Evolutionary conservation across 1,140 invertebrate species (phyloP).

Genomic region (Leptonema lineaticorne): DNA sequence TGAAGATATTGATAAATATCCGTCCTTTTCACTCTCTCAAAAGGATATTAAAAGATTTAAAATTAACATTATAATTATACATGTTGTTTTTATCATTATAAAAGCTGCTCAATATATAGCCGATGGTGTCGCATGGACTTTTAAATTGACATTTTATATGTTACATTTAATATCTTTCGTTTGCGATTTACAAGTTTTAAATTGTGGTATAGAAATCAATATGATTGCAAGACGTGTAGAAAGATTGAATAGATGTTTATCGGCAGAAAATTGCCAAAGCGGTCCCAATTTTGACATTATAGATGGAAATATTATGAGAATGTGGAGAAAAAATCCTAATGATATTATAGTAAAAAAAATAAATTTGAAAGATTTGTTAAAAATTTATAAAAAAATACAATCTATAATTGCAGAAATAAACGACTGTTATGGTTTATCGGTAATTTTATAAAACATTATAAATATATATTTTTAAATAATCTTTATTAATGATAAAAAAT

Average conservation of each 20-base stretch:
- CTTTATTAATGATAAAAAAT: too few species aligned
- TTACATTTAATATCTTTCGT: neutral
- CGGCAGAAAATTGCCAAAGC: neutral
- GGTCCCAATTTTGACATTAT: neutral
- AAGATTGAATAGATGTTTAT: constrained; percentile 8
- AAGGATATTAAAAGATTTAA: neutral
- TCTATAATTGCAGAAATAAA: neutral
- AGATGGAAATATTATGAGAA: neutral
- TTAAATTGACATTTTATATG: neutral
- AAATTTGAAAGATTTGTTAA: neutral
- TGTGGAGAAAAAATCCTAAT: neutral
- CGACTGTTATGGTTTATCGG: neutral
- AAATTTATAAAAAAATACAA: neutral
- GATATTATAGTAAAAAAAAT: neutral
- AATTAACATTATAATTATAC: neutral
- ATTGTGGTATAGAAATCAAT: neutral
- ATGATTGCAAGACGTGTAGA: neutral
- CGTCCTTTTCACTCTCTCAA: neutral
- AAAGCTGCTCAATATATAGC: neutral
- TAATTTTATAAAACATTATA: neutral
- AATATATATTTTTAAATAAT: neutral
- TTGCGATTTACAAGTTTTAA: neutral
- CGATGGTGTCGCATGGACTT: neutral
- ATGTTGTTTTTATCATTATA: neutral
- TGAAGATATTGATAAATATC: neutral